Evolutionary conservation across 2,888 invertebrate species (phyloP), one percentile per base, ranked within the genome.

Genomic region (Sclerodermus sp.): DNA sequence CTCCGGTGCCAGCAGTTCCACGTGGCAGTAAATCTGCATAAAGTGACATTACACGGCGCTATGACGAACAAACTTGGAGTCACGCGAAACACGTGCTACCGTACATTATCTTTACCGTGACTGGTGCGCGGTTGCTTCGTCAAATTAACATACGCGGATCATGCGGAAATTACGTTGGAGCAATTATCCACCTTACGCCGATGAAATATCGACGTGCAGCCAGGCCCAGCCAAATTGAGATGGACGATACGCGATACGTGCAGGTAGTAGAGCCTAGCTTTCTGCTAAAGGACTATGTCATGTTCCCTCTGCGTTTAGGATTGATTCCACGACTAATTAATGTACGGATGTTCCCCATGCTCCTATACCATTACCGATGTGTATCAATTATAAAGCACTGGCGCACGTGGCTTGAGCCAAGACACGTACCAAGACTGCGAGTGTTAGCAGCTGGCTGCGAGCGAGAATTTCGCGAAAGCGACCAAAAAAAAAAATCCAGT

Each of bases 91-190:
- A 34, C 36, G 23, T 16, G 16, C 40, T 16, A 12, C 18, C 29
- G 34, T 45, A 49, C 13, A 10, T 18, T 34, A 40, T 40, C 40
- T 45, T 40, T 36, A 41, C 34, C n/a, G 12, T 34, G 34, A 34
- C 34, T 13, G 13, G 34, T 13, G 18, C 10, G 18, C 30, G n/a
- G 40, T 15, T 16, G 14, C 10, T 29, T 51, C 53, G 58, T 54
- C 58, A 58, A 58, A 58, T 58, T 58, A 58, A 58, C 58, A 54
- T 58, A 58, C 58, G 51, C 53, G 58, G 49, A 54, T 58, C 58
- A 47, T 47, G 44, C 54, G 58, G 54, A 58, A 58, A 58, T 58
- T 58, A 58, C 51, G 58, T 51, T 54, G 48, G 58, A n/a, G 53
- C 55, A 58, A 58, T 58, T 58, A 58, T 53, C 45, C 51, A 55